Evolutionary conservation across 2,888 invertebrate species (phyloP).

Genomic region (Drosophila atroscutellata): DNA sequence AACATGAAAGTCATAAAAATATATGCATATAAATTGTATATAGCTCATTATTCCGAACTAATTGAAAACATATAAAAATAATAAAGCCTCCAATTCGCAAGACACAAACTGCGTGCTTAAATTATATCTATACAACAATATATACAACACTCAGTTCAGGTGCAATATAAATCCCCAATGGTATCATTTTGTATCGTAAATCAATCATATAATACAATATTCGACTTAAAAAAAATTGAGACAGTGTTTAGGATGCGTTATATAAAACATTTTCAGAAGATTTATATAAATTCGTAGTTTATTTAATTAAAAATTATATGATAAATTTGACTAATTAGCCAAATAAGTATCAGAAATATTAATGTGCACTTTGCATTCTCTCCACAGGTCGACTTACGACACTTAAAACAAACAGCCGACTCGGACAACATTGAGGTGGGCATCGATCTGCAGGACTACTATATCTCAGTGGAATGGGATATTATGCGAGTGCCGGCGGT

Average conservation of each 20-base stretch:
- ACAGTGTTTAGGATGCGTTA: not conserved
- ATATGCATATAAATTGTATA: not conserved
- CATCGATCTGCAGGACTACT: slow-evolving; percentile 96
- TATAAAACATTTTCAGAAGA: not conserved
- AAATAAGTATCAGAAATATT: not conserved
- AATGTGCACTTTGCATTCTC: not conserved
- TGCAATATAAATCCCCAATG: too few relatives aligned
- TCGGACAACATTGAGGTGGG: slow-evolving; percentile 95
- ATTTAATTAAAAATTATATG: not conserved
- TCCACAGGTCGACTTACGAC: slow-evolving; percentile 94
- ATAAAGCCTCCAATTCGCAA: not conserved
- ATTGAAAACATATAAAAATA: not conserved
- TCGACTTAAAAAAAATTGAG: not conserved
- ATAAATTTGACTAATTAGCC: not conserved
- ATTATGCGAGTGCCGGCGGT: slow-evolving; percentile 96
- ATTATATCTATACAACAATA: not conserved
- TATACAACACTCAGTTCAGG: too few relatives aligned
- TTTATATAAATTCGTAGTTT: not conserved
- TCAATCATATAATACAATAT: too few relatives aligned
- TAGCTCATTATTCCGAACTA: not conserved
- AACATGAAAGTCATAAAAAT: slow-evolving; percentile 18
- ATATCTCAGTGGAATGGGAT: slow-evolving; percentile 99
- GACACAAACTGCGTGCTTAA: not conserved
- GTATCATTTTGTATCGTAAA: too few relatives aligned
- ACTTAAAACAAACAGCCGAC: slow-evolving; percentile 93